These are phyloP conservation scores for Anarrhichthys ocellatus DNA, from an alignment of 2,113 vertebrate genomes.

Conservation along the genomic window DNA sequence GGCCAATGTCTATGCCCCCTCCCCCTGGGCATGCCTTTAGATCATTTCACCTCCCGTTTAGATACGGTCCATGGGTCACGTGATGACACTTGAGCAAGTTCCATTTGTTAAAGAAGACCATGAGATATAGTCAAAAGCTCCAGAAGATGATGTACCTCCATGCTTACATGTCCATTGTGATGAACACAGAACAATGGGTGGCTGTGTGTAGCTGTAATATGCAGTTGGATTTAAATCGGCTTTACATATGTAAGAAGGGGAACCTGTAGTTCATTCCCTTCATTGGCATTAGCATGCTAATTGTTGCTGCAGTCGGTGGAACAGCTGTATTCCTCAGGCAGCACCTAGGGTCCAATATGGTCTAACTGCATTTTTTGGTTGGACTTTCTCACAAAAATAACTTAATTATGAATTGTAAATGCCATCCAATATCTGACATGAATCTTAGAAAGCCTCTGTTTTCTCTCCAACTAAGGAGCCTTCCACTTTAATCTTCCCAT, in stretches of 20 bases:
- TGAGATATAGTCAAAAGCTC: not conserved
- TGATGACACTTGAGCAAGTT: not conserved
- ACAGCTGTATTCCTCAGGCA: constrained; percentile 21
- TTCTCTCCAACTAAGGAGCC: constrained; percentile 21
- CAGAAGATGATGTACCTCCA: not conserved
- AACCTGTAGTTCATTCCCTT: not conserved
- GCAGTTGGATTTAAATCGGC: not conserved
- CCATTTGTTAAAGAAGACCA: not conserved
- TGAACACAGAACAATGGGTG: not conserved
- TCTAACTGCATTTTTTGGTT: not conserved
- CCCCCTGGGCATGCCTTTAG: not conserved
- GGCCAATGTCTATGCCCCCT: not conserved
- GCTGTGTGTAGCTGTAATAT: not conserved
- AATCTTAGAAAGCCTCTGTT: constrained; percentile 15
- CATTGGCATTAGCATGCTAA: not conserved
- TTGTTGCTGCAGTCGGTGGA: not conserved
- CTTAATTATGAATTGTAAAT: not conserved
- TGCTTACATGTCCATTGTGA: not conserved
- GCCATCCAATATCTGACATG: not conserved
- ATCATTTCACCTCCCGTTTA: not conserved
- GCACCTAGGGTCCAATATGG: not conserved
- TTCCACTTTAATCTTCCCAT: constrained; percentile 24
- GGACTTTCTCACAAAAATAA: not conserved
- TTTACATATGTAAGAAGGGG: not conserved
- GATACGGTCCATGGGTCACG: not conserved